These are phyloP conservation scores for Platalea minor DNA, from an alignment of 2,797 vertebrate species.

Conservation along the genomic window DNA sequence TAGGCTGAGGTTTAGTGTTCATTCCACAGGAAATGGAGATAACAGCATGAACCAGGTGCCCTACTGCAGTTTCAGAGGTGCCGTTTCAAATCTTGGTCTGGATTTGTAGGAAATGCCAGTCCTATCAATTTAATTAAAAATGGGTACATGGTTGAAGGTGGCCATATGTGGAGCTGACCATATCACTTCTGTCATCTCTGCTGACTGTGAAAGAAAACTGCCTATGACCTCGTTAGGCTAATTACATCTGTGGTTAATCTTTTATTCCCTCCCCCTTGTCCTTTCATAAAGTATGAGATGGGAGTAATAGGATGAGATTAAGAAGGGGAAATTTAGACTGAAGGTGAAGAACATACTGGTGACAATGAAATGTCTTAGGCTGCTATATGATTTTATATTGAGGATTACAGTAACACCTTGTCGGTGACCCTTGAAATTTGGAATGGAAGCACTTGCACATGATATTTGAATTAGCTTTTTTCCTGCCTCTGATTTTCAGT, in stretches of 20 bases:
- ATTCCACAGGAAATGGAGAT: background rate
- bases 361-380: background rate
- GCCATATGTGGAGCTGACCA: background rate
- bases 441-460: background rate
- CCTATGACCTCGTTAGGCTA: background rate
- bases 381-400: background rate
- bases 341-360: background rate
- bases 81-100: background rate
- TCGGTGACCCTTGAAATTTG: background rate
- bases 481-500: background rate
- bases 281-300: background rate
- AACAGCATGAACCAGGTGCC: background rate
- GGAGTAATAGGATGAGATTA: background rate
- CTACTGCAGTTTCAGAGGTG: background rate
- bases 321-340: background rate
- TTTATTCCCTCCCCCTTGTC: background rate
- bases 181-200: background rate
- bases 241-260: background rate
- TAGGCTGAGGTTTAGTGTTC: background rate
- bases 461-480: background rate
- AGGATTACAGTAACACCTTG: background rate
- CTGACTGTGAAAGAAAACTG: background rate
- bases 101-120: background rate
- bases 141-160: fast-evolving
- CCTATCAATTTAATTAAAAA: background rate